phyloP scores from a whole-genome alignment of 2,888 invertebrate genomes.

The Platycheirus albimanus region DNA sequence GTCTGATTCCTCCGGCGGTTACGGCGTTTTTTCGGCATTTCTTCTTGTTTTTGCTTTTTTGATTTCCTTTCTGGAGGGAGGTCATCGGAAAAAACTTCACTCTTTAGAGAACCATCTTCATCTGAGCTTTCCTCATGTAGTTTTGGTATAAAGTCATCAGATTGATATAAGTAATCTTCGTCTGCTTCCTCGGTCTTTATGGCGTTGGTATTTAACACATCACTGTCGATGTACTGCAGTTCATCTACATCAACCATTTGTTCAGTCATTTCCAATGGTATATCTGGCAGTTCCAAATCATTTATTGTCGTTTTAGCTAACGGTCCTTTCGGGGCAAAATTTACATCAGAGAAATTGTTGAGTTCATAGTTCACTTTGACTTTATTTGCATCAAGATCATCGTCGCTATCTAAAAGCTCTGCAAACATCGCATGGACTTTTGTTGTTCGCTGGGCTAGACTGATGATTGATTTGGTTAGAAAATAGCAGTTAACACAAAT shows the following conservation, averaged over 20 bases:
- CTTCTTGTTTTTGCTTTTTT: slow-evolving; percentile 2
- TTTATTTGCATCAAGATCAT: slow-evolving; percentile 8
- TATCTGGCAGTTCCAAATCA: slow-evolving; percentile 5
- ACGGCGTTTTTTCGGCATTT: background rate
- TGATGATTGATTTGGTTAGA: slow-evolving; percentile 18
- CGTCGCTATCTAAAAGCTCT: slow-evolving; percentile 6
- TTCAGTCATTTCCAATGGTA: slow-evolving; percentile 30
- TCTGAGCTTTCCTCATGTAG: background rate
- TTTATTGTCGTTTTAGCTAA: too few species aligned
- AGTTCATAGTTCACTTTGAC: slow-evolving; percentile 13
- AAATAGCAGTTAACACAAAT: slow-evolving; percentile 18
- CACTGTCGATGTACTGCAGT: slow-evolving; percentile 17
- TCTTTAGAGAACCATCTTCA: slow-evolving; percentile 8
- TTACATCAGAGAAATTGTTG: slow-evolving; percentile 6
- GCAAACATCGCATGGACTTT: slow-evolving; percentile 19
- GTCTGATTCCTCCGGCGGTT: slow-evolving; percentile 1
- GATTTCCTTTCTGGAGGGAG: background rate
- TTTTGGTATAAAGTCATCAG: too few species aligned
- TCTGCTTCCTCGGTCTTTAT: slow-evolving; percentile 24
- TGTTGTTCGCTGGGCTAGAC: slow-evolving; percentile 1
- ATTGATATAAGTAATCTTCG: slow-evolving; percentile 10
- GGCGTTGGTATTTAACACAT: background rate
- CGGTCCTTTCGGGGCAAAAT: slow-evolving; percentile 11
- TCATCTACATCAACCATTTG: slow-evolving; percentile 25
- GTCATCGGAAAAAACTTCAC: slow-evolving; percentile 15